These are phyloP conservation scores for Labeo catla DNA, from an alignment of 2,113 vertebrate genomes.

Conservation along the genomic window DNA sequence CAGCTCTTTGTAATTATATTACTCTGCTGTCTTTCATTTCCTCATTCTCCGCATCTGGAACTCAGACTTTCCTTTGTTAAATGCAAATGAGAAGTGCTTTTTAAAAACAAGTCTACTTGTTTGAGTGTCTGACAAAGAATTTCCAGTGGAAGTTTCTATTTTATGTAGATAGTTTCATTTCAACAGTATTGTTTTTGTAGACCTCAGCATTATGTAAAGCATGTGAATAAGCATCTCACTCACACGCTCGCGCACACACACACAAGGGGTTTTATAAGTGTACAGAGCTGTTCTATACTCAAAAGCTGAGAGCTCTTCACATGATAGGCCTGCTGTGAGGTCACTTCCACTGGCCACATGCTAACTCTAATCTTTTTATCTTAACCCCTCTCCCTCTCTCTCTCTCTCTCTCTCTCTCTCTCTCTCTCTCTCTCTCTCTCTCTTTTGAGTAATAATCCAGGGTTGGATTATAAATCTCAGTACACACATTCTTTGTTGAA, in stretches of 20 bases:
- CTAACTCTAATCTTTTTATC: conserved; percentile 25
- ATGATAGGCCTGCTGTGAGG: conserved; percentile 11
- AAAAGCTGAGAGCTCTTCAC: background rate
- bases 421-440: background rate
- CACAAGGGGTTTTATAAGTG: background rate
- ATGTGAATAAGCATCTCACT: background rate
- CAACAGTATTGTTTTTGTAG: background rate
- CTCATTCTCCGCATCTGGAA: background rate
- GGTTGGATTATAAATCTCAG: conserved; percentile 21
- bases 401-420: background rate
- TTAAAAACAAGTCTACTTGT: background rate
- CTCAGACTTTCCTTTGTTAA: background rate
- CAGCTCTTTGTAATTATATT: background rate
- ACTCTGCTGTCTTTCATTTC: conserved; percentile 10
- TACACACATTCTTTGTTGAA: background rate
- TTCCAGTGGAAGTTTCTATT: background rate
- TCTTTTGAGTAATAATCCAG: background rate
- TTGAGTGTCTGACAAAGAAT: background rate
- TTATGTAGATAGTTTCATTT: background rate
- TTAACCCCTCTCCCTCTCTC: background rate
- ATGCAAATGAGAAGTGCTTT: background rate
- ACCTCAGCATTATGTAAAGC: conserved; percentile 32
- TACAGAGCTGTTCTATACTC: background rate
- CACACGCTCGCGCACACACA: too few species aligned
- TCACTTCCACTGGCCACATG: conserved; percentile 8